Conservation (phyloP, 2,888 invertebrate genomes). For the Byasa hedistus region DNA sequence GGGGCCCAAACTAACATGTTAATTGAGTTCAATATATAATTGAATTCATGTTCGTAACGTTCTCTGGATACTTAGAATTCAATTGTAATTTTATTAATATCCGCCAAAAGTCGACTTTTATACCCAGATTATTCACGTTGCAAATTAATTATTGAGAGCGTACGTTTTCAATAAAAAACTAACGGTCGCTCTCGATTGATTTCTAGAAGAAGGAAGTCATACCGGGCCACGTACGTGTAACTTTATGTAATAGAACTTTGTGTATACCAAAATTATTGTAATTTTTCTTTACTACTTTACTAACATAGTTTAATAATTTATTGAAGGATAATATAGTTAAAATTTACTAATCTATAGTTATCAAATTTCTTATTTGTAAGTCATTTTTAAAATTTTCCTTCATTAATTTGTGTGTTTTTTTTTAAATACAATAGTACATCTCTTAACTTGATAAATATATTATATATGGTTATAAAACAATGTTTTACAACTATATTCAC, state of each 20-base stretch:
- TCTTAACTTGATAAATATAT: too few relatives aligned
- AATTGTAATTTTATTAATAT: neutral
- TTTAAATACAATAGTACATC: too few relatives aligned
- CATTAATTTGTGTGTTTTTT: too few relatives aligned
- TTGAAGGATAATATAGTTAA: too few relatives aligned
- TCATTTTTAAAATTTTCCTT: too few relatives aligned
- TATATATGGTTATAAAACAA: too few relatives aligned
- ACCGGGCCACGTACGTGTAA: conserved; percentile 1
- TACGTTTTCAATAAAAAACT: conserved; percentile 4
- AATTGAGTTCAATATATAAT: conserved; percentile 5
- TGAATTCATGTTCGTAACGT: neutral
- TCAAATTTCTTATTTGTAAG: too few relatives aligned
- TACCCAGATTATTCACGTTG: neutral
- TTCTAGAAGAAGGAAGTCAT: conserved; percentile 11
- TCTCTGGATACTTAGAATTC: neutral
- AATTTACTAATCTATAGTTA: too few relatives aligned
- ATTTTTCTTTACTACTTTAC: neutral
- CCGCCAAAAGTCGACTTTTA: neutral
- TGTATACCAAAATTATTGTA: neutral
- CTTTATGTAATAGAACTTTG: neutral
- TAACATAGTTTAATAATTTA: neutral
- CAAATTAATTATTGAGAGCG: conserved; percentile 4
- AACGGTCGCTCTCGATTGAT: conserved; percentile 2
- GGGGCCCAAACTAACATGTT: conserved; percentile 9
- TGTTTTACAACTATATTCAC: too few relatives aligned